Base-by-base conservation (phyloP, 1,140 invertebrate genomes). In the Hetaerina americana region DNA sequence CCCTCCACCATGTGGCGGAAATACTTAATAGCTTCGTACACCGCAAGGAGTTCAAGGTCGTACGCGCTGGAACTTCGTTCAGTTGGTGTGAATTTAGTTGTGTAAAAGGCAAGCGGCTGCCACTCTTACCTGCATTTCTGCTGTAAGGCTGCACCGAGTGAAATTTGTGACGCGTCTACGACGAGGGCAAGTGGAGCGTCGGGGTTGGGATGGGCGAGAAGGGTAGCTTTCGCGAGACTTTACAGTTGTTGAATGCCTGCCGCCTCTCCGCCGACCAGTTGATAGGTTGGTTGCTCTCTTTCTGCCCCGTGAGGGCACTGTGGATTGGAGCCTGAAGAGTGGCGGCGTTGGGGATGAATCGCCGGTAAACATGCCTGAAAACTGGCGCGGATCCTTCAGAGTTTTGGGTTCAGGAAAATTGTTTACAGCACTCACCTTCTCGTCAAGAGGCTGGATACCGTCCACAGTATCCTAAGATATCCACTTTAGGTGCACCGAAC, bases 281-380 rank as follows among this genome's bases (percentile, higher is more conserved):
- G 24, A 72, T 12, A 5, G n/a, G n/a, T n/a, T n/a, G n/a, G n/a
- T n/a, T n/a, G n/a, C n/a, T n/a, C n/a, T n/a, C n/a, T n/a, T n/a
- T n/a, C n/a, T n/a, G n/a, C n/a, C n/a, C n/a, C n/a, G n/a, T n/a
- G 10, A n/a, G n/a, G n/a, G 40, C 40, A 12, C 71, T 28, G 68
- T 22, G 8, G 2, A 72, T 66, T 29, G 27, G 0, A 12, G 26
- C 68, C 69, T 73, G 76, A 27, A 68, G 27, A 15, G 76, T 29
- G 5, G 78, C 75, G 1, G 77, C 77, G 27, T 77, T 68, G 0
- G 75, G 76, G 0, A 80, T 70, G 68, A 75, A 80, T 18, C 74
- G 49, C 15, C 77, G 70, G 72, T 81, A 81, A 75, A 79, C 75
- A 81, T 79, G 0, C 79, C 82, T 3, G 84, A 66, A 72, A 83